A percentile compares a stretch with the other conserved stretches of the same genome.
Evolutionary conservation across 2,113 vertebrate species (phyloP).

Genomic region (Cavia aperea): DNA sequence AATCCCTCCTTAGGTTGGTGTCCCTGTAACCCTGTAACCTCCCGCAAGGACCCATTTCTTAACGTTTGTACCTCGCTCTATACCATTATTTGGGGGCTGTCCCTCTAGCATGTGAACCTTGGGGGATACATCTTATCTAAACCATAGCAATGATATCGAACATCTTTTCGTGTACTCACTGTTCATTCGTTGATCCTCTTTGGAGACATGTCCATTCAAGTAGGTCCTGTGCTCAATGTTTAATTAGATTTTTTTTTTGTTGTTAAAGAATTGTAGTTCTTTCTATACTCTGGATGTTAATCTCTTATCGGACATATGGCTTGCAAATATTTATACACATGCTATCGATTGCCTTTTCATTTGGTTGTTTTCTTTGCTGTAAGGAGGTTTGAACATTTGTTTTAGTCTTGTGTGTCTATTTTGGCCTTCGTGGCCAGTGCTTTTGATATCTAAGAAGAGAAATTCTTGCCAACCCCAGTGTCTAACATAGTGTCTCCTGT

Average conservation of each 20-base stretch:
- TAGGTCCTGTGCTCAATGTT: not conserved
- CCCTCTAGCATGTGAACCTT: not conserved
- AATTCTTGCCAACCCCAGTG: not conserved
- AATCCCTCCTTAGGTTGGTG: not conserved
- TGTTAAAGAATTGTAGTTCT: not conserved
- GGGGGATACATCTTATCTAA: not conserved
- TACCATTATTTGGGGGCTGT: not conserved
- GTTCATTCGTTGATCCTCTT: not conserved
- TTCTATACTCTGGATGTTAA: not conserved
- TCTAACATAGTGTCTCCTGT: not conserved
- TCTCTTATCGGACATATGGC: not conserved
- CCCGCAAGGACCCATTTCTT: not conserved
- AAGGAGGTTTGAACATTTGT: not conserved
- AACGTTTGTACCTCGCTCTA: not conserved
- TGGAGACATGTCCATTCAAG: not conserved
- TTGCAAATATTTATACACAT: not conserved
- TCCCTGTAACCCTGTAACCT: not conserved
- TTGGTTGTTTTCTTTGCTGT: not conserved
- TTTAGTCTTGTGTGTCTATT: not conserved
- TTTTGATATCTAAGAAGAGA: not conserved
- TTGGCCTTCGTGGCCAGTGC: not conserved
- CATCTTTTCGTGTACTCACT: not conserved
- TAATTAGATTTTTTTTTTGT: not conserved
- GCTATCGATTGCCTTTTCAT: not conserved
- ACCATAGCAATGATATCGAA: not conserved